These are phyloP conservation scores for Epirrita christyi DNA, from an alignment of 2,888 invertebrate genomes.

Conservation along the genomic window DNA sequence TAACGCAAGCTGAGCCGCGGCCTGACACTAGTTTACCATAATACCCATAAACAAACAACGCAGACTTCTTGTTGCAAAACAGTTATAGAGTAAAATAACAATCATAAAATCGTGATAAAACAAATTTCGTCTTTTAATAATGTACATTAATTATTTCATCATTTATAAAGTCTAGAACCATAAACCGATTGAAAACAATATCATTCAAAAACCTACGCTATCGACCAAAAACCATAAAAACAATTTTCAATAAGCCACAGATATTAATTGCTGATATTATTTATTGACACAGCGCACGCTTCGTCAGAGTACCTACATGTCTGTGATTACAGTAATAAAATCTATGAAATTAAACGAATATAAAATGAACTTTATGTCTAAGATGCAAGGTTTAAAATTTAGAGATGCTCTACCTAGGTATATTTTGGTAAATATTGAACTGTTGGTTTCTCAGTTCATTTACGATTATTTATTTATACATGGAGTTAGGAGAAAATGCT, in stretches of 20 bases:
- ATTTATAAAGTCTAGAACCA: neutral
- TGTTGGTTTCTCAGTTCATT: constrained; percentile 3
- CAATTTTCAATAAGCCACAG: constrained; percentile 42
- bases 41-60: too few species aligned
- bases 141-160: neutral
- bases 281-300: constrained; percentile 46
- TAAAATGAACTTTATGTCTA: constrained; percentile 1
- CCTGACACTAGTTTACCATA: too few species aligned
- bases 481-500: too few species aligned
- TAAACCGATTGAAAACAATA: neutral
- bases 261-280: constrained; percentile 42
- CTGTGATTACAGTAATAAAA: constrained; percentile 34
- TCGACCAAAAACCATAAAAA: constrained; percentile 29
- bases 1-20: too few species aligned
- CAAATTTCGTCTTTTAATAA: too few species aligned
- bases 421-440: neutral
- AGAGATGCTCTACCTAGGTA: neutral
- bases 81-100: too few species aligned
- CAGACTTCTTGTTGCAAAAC: too few species aligned
- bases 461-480: neutral
- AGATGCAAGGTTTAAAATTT: neutral
- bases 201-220: neutral
- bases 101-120: too few species aligned
- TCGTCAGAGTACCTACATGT: constrained; percentile 10
- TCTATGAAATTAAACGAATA: neutral